Conservation (phyloP, 2,888 invertebrate species). For the Stramonita haemastoma region DNA sequence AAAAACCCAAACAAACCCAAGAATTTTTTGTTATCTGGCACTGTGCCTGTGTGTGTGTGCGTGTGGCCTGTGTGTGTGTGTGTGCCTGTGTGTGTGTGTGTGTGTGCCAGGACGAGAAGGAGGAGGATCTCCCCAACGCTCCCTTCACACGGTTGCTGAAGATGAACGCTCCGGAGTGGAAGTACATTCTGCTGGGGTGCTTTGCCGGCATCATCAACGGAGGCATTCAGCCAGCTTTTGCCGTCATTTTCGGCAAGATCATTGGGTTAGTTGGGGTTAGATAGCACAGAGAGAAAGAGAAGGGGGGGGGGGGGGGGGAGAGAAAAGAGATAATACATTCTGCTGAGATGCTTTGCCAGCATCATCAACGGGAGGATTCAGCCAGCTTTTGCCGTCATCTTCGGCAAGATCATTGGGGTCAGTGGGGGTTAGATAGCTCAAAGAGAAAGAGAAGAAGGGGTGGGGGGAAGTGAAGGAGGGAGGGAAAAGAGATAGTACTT, state of each 20-base stretch:
- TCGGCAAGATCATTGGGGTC: constrained; percentile 71
- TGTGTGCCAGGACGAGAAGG: constrained; percentile 39
- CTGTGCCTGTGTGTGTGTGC: no score
- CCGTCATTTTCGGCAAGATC: constrained; percentile 78
- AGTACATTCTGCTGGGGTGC: constrained; percentile 74
- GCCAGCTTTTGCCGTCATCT: constrained; percentile 79
- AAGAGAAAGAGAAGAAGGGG: background rate
- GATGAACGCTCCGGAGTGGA: constrained; percentile 77
- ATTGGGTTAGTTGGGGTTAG: constrained; percentile 66
- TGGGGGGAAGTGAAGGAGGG: no score
- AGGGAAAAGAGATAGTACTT: no score
- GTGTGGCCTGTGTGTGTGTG: background rate
- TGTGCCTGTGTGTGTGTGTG: background rate
- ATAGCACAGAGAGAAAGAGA: no score
- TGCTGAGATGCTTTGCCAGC: constrained; percentile 75
- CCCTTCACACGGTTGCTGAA: constrained; percentile 69
- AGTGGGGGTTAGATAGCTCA: background rate
- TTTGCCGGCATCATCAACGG: constrained; percentile 77
- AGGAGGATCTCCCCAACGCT: constrained; percentile 55
- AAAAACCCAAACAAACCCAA: background rate
- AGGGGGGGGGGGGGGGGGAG: no score
- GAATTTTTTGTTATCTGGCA: no score
- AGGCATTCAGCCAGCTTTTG: constrained; percentile 79
- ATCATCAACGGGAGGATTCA: constrained; percentile 77
- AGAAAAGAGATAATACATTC: constrained; percentile 75